Base-by-base conservation (phyloP, 1,140 invertebrate species). In the Philopotamus ludificatus region DNA sequence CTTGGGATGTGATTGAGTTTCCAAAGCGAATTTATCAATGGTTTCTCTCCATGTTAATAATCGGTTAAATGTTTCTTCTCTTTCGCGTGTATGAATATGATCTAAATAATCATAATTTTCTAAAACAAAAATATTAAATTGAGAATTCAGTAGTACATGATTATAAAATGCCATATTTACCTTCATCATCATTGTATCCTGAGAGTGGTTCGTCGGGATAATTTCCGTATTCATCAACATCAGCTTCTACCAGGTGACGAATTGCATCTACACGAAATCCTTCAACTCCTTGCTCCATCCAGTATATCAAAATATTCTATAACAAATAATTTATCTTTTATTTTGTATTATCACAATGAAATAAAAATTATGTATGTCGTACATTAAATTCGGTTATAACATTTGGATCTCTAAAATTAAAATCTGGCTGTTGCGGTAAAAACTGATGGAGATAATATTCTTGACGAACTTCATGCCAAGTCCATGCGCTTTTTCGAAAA, bases 351-450 rank as follows among this genome's bases (percentile, higher is more conserved):
- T 34, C 28, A 34, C 4, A 7, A 7, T 34, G 20, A 53, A n/a
- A 39, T 50, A 50, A 16, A 25, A 9, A 1, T 60, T 47, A 23
- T 3, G 1, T 12, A 49, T 1, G 12, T 26, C 18, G 45, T 58
- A 70, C 79, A 67, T 79, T 78, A 73, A 87, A 82, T 75, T 84
- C 84, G 16, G 76, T 59, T 15, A 78, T 71, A 0, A 87, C 81
- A 0, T 78, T 65, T 0, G 75, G 73, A 74, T 88, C 87, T 16
- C 76, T 73, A 41, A 83, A 86, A 72, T 91, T 90, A 0, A 91
- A 75, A 74, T 87, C 85, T 0, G 86, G 85, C 64, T 86, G 84
- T 51, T 76, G 71, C 0, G 66, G 20, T 1, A 77, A 72, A 62
- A 85, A 86, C 69, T 83, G 81, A 74, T 86, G 85, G 2, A 83